These are phyloP conservation scores for Loriculus beryllinus DNA, from an alignment of 2,797 vertebrate genomes.

Conservation along the genomic window DNA sequence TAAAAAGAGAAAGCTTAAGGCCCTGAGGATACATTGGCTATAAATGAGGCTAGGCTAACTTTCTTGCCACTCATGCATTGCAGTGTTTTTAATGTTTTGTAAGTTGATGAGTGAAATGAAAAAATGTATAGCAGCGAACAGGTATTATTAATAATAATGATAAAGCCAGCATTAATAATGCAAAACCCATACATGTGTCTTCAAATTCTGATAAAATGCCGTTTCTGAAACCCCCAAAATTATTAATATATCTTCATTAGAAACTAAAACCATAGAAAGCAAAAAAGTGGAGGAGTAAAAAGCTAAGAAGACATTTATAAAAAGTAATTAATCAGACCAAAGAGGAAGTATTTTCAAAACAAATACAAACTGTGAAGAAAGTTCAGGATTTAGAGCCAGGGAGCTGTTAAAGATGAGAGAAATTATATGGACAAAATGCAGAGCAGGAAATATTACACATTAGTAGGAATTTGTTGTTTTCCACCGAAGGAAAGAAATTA, in stretches of 20 bases:
- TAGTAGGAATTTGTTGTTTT: neutral
- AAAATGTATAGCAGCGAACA: neutral
- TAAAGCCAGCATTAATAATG: conserved; percentile 51
- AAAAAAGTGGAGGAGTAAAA: neutral
- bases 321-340: neutral
- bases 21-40: neutral
- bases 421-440: neutral
- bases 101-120: neutral
- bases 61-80: neutral
- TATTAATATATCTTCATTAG: conserved; percentile 47
- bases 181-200: conserved; percentile 4
- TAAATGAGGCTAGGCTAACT: neutral
- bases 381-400: neutral
- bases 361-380: neutral
- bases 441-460: neutral
- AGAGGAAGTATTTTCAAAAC: neutral
- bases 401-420: neutral
- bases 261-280: conserved; percentile 18
- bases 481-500: neutral
- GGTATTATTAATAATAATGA: conserved; percentile 19
- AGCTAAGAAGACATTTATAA: neutral
- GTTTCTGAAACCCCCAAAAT: neutral
- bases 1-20: neutral
- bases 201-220: neutral
- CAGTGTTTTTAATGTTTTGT: conserved; percentile 4